These are phyloP conservation scores for Acrossocheilus wenchowensis DNA, from an alignment of 2,797 vertebrate species.

Conservation along the genomic window DNA sequence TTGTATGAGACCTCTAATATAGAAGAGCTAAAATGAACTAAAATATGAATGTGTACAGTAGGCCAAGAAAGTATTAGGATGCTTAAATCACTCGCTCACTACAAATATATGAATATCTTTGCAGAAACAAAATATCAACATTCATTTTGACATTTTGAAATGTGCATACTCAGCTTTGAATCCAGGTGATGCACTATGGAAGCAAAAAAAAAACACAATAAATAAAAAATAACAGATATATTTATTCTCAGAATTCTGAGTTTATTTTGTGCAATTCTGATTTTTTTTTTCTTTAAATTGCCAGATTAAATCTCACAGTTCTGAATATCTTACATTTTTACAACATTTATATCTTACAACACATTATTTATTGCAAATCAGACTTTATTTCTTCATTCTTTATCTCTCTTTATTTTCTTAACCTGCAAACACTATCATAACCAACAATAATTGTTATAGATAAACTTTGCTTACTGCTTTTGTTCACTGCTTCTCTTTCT, in stretches of 20 bases:
- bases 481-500: neutral
- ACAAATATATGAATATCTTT: neutral
- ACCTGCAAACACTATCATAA: neutral
- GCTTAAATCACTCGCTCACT: neutral
- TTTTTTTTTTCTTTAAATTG: neutral
- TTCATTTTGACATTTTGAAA: neutral
- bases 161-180: neutral
- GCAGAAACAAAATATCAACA: neutral
- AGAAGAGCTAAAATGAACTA: neutral
- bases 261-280: neutral
- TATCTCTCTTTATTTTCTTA: no score
- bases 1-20: neutral
- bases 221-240: neutral
- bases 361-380: neutral
- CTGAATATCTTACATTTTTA: neutral
- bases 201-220: neutral
- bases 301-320: neutral
- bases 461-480: neutral
- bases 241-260: neutral
- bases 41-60: neutral
- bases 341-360: neutral
- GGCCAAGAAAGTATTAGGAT: neutral
- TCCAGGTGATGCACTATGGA: neutral
- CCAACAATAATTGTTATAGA: neutral
- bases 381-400: no score